These are phyloP conservation scores for Lottia gigantea DNA, from an alignment of 2,888 invertebrate genomes.

Conservation along the genomic window DNA sequence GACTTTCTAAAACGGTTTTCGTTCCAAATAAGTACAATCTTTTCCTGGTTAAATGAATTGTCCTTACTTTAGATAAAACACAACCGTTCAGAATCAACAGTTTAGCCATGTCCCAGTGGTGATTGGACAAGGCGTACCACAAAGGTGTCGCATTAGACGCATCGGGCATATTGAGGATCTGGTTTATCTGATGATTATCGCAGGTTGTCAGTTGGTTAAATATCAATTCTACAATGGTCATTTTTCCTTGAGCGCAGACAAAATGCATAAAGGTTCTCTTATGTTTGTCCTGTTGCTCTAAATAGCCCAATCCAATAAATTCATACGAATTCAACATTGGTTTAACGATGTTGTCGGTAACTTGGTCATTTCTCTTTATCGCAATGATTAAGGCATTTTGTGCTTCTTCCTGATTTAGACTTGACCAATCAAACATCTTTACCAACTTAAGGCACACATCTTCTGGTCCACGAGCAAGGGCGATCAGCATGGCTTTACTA, in stretches of 20 bases:
- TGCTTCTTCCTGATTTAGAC: background rate
- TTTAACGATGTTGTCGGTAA: background rate
- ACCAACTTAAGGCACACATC: background rate
- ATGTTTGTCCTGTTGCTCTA: conserved; percentile 21
- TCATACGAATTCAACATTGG: background rate
- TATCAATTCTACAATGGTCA: conserved; percentile 1
- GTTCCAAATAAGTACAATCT: background rate
- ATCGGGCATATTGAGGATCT: conserved; percentile 23
- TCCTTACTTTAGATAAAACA: background rate
- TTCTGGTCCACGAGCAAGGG: background rate
- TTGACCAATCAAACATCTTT: background rate
- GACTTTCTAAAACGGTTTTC: background rate
- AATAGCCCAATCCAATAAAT: background rate
- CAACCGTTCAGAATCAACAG: conserved; percentile 30
- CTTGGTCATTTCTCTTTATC: background rate
- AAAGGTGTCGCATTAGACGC: conserved; percentile 27
- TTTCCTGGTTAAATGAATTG: background rate
- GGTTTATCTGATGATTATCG: conserved; percentile 1
- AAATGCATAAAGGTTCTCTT: conserved; percentile 22
- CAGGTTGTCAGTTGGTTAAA: background rate
- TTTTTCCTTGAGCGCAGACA: conserved; percentile 12
- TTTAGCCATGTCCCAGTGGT: conserved; percentile 32
- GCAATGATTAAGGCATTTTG: background rate
- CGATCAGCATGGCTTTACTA: background rate
- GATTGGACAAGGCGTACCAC: conserved; percentile 37